Percentiles rank a stretch among this genome's conserved stretches.
Evolutionary conservation across 2,888 invertebrate genomes (phyloP).

Genomic region (Eupeodes latifasciatus): DNA sequence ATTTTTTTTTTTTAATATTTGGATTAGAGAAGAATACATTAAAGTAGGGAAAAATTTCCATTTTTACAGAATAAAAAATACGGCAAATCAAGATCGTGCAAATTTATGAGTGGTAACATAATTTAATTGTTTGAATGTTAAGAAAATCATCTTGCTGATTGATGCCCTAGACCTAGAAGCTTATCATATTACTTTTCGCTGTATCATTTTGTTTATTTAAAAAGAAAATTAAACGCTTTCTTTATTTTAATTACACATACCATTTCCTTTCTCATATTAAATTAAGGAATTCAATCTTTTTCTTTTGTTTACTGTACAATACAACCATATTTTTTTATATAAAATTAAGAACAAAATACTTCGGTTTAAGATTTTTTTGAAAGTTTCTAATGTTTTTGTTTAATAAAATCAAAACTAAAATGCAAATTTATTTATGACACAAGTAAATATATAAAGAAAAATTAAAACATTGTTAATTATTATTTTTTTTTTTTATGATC

Average conservation of each 20-base stretch:
- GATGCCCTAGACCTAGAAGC: neutral
- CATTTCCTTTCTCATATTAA: neutral
- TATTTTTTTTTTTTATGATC: conserved; percentile 17
- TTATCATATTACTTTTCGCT: conserved; percentile 5
- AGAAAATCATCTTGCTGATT: conserved; percentile 30
- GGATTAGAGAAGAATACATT: no score
- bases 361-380: conserved; percentile 26
- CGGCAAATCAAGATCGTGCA: no score
- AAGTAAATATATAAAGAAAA: conserved; percentile 29
- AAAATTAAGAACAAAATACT: conserved; percentile 26
- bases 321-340: conserved; percentile 66
- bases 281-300: conserved; percentile 2
- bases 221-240: conserved; percentile 16
- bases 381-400: conserved; percentile 27
- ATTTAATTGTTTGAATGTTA: neutral
- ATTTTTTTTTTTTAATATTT: no score
- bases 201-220: neutral
- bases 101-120: no score
- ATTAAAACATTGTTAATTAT: conserved; percentile 7
- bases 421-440: conserved; percentile 67
- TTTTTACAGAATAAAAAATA: no score
- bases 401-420: conserved; percentile 53
- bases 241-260: neutral
- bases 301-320: conserved; percentile 56
- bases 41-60: no score